These are phyloP conservation scores for Mionectes macconnelli DNA, from an alignment of 2,113 vertebrate species.

Conservation along the genomic window DNA sequence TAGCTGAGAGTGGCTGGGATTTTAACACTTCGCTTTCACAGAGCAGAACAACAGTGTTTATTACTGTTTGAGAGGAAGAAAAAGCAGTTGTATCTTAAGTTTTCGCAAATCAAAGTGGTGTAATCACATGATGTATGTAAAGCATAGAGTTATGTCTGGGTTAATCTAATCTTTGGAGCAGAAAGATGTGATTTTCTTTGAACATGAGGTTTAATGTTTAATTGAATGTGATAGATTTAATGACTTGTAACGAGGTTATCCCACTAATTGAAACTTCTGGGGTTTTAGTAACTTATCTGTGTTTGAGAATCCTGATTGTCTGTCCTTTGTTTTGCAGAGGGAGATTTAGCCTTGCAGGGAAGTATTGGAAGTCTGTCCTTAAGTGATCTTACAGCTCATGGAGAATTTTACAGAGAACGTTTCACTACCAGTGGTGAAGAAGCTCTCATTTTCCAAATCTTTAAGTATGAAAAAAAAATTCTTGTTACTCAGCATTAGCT, in stretches of 20 bases:
- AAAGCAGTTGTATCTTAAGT: neutral
- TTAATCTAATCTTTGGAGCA: neutral
- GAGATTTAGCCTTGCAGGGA: slow-evolving; percentile 88
- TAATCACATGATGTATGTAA: neutral
- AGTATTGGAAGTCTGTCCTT: slow-evolving; percentile 93
- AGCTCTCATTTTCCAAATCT: slow-evolving; percentile 90
- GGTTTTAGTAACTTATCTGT: neutral
- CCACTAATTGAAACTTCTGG: neutral
- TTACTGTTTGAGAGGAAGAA: neutral
- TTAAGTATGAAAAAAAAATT: slow-evolving; percentile 77
- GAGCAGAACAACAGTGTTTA: neutral
- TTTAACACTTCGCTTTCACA: neutral
- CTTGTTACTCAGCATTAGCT: neutral
- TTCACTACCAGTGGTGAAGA: slow-evolving; percentile 94
- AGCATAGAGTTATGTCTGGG: neutral
- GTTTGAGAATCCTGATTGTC: neutral
- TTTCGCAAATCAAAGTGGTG: neutral
- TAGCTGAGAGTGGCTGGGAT: neutral
- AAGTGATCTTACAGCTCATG: slow-evolving; percentile 92
- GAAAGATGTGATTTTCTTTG: neutral
- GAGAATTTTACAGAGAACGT: slow-evolving; percentile 92
- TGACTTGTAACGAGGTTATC: neutral
- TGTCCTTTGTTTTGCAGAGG: slow-evolving; percentile 74
- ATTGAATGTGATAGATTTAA: neutral
- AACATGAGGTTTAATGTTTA: neutral